Percentiles rank a stretch among this genome's conserved stretches.
Conservation (phyloP, 1,140 invertebrate genomes). For the Apis mellifera region Amel_HAv3.1 CM009940.2:7696001-7696500, state of each 20-base stretch:
- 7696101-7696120: slow-evolving; percentile 48
- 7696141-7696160: slow-evolving; percentile 42
- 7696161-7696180: slow-evolving; percentile 52
- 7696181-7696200: slow-evolving; percentile 50
- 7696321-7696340: not conserved
- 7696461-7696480: too few species aligned
- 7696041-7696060: not conserved
- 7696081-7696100: slow-evolving; percentile 33
- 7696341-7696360: too few species aligned
- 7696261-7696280: not conserved
- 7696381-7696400: not conserved
- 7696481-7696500: too few species aligned
- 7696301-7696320: not conserved
- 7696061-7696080: not conserved
- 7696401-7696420: not conserved
- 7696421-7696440: too few species aligned
- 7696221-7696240: not conserved
- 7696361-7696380: not conserved
- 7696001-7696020: slow-evolving; percentile 56
- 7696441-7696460: too few species aligned
- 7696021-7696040: not conserved
- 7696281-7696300: not conserved
- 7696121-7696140: slow-evolving; percentile 52
- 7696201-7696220: not conserved
- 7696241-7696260: not conserved